A percentile compares a stretch with the other conserved stretches of the same genome.
Conservation (phyloP, 64 coral and sea anemone species). For the Dendronephthya gigantea region DNA sequence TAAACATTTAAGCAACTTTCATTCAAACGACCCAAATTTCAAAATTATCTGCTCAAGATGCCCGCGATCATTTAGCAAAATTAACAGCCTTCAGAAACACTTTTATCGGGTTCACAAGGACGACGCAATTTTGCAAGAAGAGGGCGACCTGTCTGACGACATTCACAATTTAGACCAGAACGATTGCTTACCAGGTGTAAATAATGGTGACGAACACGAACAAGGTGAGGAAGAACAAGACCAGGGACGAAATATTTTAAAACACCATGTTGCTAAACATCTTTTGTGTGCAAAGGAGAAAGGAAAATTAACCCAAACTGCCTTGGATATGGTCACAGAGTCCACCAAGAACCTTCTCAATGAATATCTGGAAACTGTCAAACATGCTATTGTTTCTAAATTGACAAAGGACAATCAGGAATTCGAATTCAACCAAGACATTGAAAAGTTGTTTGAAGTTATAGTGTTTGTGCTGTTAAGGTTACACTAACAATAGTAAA, state of each 20-base stretch:
- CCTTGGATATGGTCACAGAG: not conserved
- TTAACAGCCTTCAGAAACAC: conserved; percentile 10
- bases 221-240: not conserved
- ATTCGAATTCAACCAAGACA: not conserved
- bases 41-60: not conserved
- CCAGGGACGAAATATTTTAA: not conserved
- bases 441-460: not conserved
- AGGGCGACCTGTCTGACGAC: no score
- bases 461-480: no score
- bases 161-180: no score
- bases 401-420: not conserved
- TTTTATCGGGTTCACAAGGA: not conserved
- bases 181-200: no score
- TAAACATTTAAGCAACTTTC: conserved; percentile 24
- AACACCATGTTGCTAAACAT: not conserved
- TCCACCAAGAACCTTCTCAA: not conserved
- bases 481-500: no score
- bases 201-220: not conserved
- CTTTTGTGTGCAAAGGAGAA: not conserved
- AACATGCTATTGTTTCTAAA: not conserved
- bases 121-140: not conserved
- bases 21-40: conserved; percentile 32
- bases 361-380: not conserved
- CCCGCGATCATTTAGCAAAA: not conserved
- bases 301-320: not conserved